phyloP scores from a whole-genome alignment of 2,797 vertebrate species.

The Gila robusta region DNA sequence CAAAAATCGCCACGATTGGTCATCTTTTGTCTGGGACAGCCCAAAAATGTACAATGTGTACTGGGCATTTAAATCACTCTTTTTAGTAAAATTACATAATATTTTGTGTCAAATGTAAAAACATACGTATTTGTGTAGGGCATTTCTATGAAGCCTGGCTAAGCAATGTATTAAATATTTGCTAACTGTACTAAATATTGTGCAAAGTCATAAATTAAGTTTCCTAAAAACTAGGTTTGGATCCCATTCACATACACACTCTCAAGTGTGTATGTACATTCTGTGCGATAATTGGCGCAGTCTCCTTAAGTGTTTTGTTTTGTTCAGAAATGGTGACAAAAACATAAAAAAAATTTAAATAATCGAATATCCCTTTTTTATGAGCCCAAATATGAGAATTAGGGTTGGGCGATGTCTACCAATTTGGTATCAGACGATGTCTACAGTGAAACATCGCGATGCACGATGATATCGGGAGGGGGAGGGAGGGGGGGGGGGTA shows the following conservation, averaged over 20 bases:
- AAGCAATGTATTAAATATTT: not conserved
- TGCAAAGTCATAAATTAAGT: not conserved
- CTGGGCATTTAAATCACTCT: not conserved
- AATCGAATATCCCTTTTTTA: not conserved
- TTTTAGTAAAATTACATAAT: not conserved
- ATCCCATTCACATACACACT: constrained; percentile 5
- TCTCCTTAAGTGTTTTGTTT: not conserved
- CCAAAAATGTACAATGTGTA: too few relatives aligned
- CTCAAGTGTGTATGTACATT: not conserved
- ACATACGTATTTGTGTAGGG: not conserved
- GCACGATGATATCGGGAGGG: too few relatives aligned
- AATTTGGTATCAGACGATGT: too few relatives aligned
- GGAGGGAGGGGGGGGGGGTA: too few relatives aligned
- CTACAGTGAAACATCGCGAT: too few relatives aligned
- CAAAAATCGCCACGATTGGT: too few relatives aligned
- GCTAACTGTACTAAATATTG: not conserved
- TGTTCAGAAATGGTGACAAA: too few relatives aligned
- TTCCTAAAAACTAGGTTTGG: constrained; percentile 23
- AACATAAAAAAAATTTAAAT: too few relatives aligned
- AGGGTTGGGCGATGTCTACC: too few relatives aligned
- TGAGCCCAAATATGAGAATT: not conserved
- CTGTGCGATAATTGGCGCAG: not conserved
- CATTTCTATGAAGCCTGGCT: not conserved
- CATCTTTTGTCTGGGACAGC: too few relatives aligned
- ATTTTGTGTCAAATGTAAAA: not conserved